Conservation (phyloP, 2,888 invertebrate species). For the Erynnis tages region DNA sequence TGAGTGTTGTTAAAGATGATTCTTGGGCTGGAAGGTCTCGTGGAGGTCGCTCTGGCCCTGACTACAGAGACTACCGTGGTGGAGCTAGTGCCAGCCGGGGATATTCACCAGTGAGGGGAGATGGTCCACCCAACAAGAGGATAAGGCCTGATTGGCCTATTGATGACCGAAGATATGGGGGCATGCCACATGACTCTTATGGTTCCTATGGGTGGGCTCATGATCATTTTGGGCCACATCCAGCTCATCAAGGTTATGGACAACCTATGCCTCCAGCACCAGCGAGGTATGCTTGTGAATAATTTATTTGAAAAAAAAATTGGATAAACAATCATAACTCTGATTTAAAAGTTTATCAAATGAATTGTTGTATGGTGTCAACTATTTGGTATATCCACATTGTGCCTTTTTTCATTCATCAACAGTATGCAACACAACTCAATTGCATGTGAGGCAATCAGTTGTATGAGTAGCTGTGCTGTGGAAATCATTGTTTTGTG, state of each 20-base stretch:
- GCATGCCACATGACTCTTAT: slow-evolving; percentile 75
- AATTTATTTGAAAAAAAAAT: background rate
- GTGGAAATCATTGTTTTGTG: too few species aligned
- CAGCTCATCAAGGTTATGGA: slow-evolving; percentile 83
- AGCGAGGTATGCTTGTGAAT: slow-evolving; percentile 57
- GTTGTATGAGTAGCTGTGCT: too few species aligned
- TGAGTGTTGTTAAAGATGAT: too few species aligned
- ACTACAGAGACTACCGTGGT: slow-evolving; percentile 89
- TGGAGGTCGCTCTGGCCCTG: slow-evolving; percentile 88
- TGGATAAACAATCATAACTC: too few species aligned
- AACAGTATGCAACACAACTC: too few species aligned
- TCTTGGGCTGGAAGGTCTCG: slow-evolving; percentile 54
- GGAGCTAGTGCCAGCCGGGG: slow-evolving; percentile 86
- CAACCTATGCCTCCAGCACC: slow-evolving; percentile 79
- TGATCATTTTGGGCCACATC: slow-evolving; percentile 80
- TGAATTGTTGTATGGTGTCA: too few species aligned
- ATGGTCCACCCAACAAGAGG: slow-evolving; percentile 89
- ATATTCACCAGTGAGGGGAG: slow-evolving; percentile 88
- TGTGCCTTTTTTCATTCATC: too few species aligned
- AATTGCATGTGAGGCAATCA: too few species aligned
- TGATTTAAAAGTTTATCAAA: too few species aligned
- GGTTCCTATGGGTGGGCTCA: slow-evolving; percentile 80
- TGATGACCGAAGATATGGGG: slow-evolving; percentile 75
- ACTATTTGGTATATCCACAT: too few species aligned
- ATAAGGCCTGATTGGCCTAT: slow-evolving; percentile 87